phyloP scores from a whole-genome alignment of 2,888 invertebrate genomes.

The Mythimna lalbum region DNA sequence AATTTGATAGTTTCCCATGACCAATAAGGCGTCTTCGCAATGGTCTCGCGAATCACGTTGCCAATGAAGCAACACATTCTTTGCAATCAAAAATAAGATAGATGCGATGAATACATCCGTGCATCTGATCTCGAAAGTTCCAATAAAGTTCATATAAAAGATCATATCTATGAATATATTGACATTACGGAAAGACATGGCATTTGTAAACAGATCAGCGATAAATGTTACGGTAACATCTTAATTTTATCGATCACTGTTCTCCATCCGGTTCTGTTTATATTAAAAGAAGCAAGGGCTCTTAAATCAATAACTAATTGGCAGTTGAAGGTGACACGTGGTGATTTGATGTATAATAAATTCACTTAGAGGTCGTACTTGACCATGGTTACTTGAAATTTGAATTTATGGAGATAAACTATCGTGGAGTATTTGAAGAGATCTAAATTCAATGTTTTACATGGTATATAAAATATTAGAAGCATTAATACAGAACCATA shows the following conservation, averaged over 20 bases:
- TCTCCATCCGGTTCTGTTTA: slow-evolving; percentile 1
- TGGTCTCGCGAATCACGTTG: slow-evolving; percentile 67
- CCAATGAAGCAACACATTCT: slow-evolving; percentile 66
- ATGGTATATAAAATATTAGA: neutral
- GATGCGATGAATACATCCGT: slow-evolving; percentile 42
- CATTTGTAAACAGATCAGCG: slow-evolving; percentile 46
- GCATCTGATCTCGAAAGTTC: slow-evolving; percentile 53
- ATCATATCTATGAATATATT: slow-evolving; percentile 55
- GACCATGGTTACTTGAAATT: slow-evolving; percentile 23
- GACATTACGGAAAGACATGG: slow-evolving; percentile 38
- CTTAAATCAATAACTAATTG: slow-evolving; percentile 41
- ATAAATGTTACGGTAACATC: slow-evolving; percentile 26
- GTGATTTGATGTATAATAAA: slow-evolving; percentile 27
- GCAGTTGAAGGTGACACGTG: slow-evolving; percentile 35
- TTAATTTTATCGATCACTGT: slow-evolving; percentile 10
- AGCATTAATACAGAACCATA: neutral
- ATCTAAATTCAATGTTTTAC: neutral
- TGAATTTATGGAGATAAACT: slow-evolving; percentile 10
- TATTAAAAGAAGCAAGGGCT: slow-evolving; percentile 18
- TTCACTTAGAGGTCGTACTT: slow-evolving; percentile 24
- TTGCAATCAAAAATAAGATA: slow-evolving; percentile 60
- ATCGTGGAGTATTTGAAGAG: slow-evolving; percentile 1
- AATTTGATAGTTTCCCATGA: slow-evolving; percentile 73
- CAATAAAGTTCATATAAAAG: slow-evolving; percentile 48
- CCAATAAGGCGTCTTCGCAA: slow-evolving; percentile 71